Base-by-base conservation (phyloP, 2,113 vertebrate genomes). In the Colinus virginianus region DNA sequence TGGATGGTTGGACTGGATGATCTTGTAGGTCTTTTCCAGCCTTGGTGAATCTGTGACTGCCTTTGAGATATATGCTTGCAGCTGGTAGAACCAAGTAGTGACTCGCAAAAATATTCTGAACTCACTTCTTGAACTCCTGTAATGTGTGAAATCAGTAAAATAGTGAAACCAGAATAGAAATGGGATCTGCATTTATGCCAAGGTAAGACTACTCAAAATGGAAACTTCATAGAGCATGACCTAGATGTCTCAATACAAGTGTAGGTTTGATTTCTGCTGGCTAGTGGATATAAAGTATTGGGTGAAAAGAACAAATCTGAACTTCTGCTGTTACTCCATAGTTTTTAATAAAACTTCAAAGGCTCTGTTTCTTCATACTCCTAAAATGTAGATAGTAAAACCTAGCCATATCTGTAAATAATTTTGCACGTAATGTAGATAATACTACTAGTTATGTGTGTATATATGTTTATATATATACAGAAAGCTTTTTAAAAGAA, bases 91-190 rank as follows among this genome's bases (percentile, higher is more conserved):
- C 87, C 51, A 88, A 82, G n/a, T 4, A 63, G 64, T 80, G 80
- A 87, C 74, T 83, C 88, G 46, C 56, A 90, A 79, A 90, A 80
- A 76, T 0, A 2, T 80, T 81, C 56, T 93, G 51, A 83, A 80
- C 46, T 86, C 43, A 22, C 8, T 90, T 91, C 17, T n/a, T 71
- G 51, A 88, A 85, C 55, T 90, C 64, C 63, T 91, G 76, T 32
- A 89, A 90, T 71, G 43, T 67, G 51, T 30, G 51, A 53, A 53
- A 53, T 13, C 51, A 30, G 51, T 53, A 15, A 53, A 53, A 53
- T 53, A 53, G 56, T 67, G 46, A 86, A 93, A 77, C 14, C 61
- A 90, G 49, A 93, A 61, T 43, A 70, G 74, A 94, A 91, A 53
- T 21, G 43, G 68, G 38, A 91, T 84, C n/a, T 79, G 21, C 22